phyloP scores from a whole-genome alignment of 2,113 vertebrate species.

The Madoqua kirkii region DNA sequence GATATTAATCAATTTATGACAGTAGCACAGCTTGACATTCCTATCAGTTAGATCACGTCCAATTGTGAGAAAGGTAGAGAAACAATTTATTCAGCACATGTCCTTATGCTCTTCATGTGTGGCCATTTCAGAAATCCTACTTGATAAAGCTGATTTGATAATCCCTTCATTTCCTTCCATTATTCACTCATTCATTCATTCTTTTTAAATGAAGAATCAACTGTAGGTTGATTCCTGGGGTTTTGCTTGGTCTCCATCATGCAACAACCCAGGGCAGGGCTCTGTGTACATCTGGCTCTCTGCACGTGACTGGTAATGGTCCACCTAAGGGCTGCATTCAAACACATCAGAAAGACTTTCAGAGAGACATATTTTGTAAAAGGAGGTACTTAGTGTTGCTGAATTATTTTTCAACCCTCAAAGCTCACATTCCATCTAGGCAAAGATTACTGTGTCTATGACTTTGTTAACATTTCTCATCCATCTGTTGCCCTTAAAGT shows the following conservation, averaged over 20 bases:
- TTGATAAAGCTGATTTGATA: constrained; percentile 21
- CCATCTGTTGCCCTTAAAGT: neutral
- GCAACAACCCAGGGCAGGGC: neutral
- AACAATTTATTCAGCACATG: neutral
- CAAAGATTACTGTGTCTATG: neutral
- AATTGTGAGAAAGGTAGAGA: neutral
- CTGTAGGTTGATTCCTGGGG: neutral
- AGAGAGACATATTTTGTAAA: neutral
- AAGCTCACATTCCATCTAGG: neutral
- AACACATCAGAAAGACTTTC: neutral
- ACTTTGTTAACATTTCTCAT: neutral
- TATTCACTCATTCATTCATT: neutral
- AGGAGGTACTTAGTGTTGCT: neutral
- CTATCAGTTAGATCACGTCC: neutral
- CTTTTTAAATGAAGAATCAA: neutral
- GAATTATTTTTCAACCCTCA: neutral
- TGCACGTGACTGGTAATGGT: neutral
- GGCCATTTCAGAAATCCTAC: constrained; percentile 15
- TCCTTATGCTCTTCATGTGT: neutral
- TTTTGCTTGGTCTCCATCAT: neutral
- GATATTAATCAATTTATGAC: neutral
- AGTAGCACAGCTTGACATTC: neutral
- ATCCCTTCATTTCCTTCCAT: constrained; percentile 25
- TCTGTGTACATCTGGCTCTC: neutral
- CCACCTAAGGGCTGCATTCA: neutral